phyloP scores from a whole-genome alignment of 2,888 invertebrate species.

The Drosophila falleni region DNA sequence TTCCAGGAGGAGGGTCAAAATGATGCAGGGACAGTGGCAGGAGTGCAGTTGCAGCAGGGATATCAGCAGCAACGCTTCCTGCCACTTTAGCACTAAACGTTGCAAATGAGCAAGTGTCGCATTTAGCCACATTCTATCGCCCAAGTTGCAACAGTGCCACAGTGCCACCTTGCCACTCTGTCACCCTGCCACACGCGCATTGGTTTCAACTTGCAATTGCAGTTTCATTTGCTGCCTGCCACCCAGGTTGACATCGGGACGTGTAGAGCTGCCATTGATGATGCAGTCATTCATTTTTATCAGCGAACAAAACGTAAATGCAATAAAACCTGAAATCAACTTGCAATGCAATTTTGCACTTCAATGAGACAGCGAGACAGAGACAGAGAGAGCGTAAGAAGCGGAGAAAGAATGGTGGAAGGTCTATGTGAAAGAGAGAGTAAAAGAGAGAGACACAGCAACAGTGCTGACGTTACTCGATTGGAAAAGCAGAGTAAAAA shows the following conservation, averaged over 20 bases:
- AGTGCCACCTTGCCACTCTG: conserved; percentile 18
- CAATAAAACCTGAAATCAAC: conserved; percentile 69
- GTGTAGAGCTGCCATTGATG: conserved; percentile 55
- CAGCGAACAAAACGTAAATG: conserved; percentile 64
- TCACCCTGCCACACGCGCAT: conserved; percentile 31
- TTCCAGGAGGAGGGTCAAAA: not conserved
- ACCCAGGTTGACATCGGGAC: conserved; percentile 27
- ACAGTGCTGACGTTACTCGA: not conserved
- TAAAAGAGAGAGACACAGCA: not conserved
- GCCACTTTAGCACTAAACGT: conserved; percentile 73
- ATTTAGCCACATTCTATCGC: conserved; percentile 14
- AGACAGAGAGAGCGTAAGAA: too few species aligned
- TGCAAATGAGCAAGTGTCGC: conserved; percentile 76
- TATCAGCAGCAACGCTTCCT: conserved; percentile 56
- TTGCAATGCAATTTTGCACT: conserved; percentile 42
- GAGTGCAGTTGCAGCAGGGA: not conserved
- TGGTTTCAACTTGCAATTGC: conserved; percentile 41
- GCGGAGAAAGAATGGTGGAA: not conserved
- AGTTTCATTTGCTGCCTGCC: conserved; percentile 1
- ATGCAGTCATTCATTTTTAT: conserved; percentile 77
- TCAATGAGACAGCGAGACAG: not conserved
- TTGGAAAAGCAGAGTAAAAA: not conserved
- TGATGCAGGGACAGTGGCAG: not conserved
- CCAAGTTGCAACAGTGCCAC: conserved; percentile 13
- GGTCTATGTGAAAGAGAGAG: not conserved